Base-by-base conservation (phyloP, 2,113 vertebrate genomes). In the Boleophthalmus pectinirostris region DNA sequence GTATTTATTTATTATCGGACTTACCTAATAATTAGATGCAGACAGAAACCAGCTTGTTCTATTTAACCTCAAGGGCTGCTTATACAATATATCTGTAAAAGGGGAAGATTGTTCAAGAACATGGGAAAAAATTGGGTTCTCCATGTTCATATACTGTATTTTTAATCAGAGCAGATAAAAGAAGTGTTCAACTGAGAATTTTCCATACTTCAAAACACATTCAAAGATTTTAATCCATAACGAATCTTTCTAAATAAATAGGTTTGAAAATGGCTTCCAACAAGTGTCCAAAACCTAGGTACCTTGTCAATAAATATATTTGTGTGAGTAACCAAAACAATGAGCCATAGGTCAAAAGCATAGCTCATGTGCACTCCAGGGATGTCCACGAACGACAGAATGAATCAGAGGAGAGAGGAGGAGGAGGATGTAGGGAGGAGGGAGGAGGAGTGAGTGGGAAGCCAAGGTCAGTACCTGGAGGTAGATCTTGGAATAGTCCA, bases 281-380 rank as follows among this genome's bases (percentile, higher is more conserved):
- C 38, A 43, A 10, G 38, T 43, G 38, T 43, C 38, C 38, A 43
- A 10, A 3, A 61, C 15, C 18, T 25, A 2, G 24, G 18, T 18
- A 5, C 5, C 14, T 25, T 18, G 58, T 33, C 25, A 33, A 33
- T 61, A 61, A 29, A 33, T 29, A 33, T 33, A 6, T 18, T 6
- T 51, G 51, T 33, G 25, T 61, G 61, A 64, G 61, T 43, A 38
- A 20, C 8, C 18, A 64, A 38, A 64, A 64, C 33, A 64, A 64
- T 38, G 29, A 64, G 33, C 33, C 33, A 12, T 33, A n/a, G 61
- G 61, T 64, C 9, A 38, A 33, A 38, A n/a, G 18, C 61, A 43
- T 43, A 9, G 33, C 61, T 64, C 60, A 63, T 20, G 6, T 18
- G 7, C 16, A 63, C 60, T 20, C 61, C 29, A 38, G 61, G 29